A percentile compares a stretch with the other conserved stretches of the same genome.
Conservation (phyloP, 1,140 invertebrate species). For the Drosophila tsacasi region DNA sequence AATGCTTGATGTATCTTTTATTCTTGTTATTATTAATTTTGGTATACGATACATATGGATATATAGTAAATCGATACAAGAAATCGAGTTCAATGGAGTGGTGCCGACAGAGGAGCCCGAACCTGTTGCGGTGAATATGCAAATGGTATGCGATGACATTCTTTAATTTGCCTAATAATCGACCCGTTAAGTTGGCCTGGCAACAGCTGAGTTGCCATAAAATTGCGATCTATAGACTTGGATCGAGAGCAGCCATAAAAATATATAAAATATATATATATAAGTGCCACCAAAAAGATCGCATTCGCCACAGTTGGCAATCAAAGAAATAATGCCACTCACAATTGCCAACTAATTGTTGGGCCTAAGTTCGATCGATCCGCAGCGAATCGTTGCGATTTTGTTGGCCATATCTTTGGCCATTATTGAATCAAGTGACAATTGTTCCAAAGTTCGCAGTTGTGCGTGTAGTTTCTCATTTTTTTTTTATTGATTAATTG, state of each 20-base stretch:
- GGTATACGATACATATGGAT: background rate
- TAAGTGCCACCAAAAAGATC: conserved; percentile 40
- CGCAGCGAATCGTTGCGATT: conserved; percentile 50
- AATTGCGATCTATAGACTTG: conserved; percentile 14
- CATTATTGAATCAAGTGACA: conserved; percentile 72
- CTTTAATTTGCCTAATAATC: conserved; percentile 81
- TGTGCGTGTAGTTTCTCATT: conserved; percentile 44
- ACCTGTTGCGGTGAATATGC: conserved; percentile 79
- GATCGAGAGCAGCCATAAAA: conserved; percentile 43
- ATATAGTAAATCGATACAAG: background rate
- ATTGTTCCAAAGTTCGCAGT: conserved; percentile 53
- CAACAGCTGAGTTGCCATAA: conserved; percentile 53
- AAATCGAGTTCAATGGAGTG: conserved; percentile 71
- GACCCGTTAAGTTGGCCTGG: conserved; percentile 64
- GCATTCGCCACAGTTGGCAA: conserved; percentile 67
- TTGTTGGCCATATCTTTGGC: conserved; percentile 28
- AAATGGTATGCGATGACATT: conserved; percentile 78
- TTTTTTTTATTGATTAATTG: conserved; percentile 71
- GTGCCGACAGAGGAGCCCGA: conserved; percentile 53
- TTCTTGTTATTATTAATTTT: background rate
- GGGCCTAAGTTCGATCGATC: conserved; percentile 38
- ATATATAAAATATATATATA: background rate
- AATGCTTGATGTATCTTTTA: conserved; percentile 5
- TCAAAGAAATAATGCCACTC: conserved; percentile 30
- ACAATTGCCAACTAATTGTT: conserved; percentile 63